A percentile compares a stretch with the other conserved stretches of the same genome.
Conservation (phyloP, 2,113 vertebrate species). For the Ptyas mucosa region DNA sequence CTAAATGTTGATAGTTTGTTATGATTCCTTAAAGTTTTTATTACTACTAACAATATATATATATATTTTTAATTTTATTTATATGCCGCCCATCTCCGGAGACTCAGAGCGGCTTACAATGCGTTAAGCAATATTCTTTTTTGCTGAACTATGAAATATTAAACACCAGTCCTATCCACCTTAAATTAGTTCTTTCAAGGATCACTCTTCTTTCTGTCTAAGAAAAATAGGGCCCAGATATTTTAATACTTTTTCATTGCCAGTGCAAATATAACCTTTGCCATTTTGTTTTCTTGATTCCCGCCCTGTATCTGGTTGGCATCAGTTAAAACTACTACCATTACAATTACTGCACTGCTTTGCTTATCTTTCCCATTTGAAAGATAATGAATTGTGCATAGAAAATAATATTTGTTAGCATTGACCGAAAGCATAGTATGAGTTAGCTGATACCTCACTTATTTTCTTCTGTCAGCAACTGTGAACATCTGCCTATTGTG, state of each 20-base stretch:
- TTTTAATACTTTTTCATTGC: neutral
- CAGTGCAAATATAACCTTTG: too few species aligned
- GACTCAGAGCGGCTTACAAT: too few species aligned
- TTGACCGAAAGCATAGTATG: neutral
- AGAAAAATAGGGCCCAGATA: neutral
- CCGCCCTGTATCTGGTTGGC: neutral
- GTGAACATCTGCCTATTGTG: neutral
- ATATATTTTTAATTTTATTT: too few species aligned
- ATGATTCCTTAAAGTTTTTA: conserved; percentile 3
- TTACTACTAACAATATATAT: neutral
- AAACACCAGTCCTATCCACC: accelerated
- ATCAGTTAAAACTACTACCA: neutral
- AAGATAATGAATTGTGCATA: neutral
- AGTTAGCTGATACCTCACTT: neutral
- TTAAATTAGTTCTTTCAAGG: neutral
- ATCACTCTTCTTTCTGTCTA: neutral
- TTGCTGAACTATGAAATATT: neutral
- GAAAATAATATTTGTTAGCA: neutral
- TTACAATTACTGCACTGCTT: neutral
- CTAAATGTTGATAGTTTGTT: neutral
- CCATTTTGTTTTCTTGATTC: neutral
- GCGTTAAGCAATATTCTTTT: too few species aligned
- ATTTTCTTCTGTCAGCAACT: neutral
- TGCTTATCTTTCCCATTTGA: neutral
- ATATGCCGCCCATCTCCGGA: too few species aligned